Conservation (phyloP, 2,797 vertebrate genomes). For the Pangasius sanitwongsei region DNA sequence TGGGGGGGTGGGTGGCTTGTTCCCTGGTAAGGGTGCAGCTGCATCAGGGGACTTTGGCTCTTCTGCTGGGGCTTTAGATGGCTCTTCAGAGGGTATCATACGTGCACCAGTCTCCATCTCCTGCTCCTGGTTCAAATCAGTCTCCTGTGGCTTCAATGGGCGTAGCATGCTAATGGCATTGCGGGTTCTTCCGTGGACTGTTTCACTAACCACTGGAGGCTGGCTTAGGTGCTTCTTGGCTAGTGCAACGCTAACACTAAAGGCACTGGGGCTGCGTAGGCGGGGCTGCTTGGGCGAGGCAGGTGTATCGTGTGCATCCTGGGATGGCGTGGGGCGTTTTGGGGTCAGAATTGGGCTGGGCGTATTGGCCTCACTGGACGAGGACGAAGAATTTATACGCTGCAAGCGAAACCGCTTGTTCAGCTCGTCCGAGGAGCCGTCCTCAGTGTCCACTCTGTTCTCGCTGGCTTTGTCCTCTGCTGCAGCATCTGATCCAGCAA, state of each 20-base stretch:
- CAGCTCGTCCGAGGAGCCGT: slow-evolving; percentile 86
- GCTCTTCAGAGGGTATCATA: slow-evolving; percentile 62
- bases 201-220: slow-evolving; percentile 84
- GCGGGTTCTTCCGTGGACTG: slow-evolving; percentile 82
- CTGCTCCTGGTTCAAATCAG: slow-evolving; percentile 84
- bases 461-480: slow-evolving; percentile 42
- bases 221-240: slow-evolving; percentile 93
- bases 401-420: slow-evolving; percentile 90
- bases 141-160: slow-evolving; percentile 85
- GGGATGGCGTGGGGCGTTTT: slow-evolving; percentile 77
- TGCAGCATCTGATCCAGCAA: slow-evolving; percentile 48
- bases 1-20: slow-evolving; percentile 92
- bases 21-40: slow-evolving; percentile 65
- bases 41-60: slow-evolving; percentile 61
- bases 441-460: slow-evolving; percentile 68
- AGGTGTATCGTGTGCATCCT: slow-evolving; percentile 68
- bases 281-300: slow-evolving; percentile 77
- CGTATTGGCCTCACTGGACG: slow-evolving; percentile 84
- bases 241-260: slow-evolving; percentile 74
- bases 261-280: slow-evolving; percentile 79
- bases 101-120: slow-evolving; percentile 79
- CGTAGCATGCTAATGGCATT: slow-evolving; percentile 97
- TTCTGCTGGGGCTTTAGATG: slow-evolving; percentile 52
- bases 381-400: slow-evolving; percentile 87
- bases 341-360: slow-evolving; percentile 84